Conservation (phyloP, 2,113 vertebrate genomes). For the Megaceryle maxima region DNA sequence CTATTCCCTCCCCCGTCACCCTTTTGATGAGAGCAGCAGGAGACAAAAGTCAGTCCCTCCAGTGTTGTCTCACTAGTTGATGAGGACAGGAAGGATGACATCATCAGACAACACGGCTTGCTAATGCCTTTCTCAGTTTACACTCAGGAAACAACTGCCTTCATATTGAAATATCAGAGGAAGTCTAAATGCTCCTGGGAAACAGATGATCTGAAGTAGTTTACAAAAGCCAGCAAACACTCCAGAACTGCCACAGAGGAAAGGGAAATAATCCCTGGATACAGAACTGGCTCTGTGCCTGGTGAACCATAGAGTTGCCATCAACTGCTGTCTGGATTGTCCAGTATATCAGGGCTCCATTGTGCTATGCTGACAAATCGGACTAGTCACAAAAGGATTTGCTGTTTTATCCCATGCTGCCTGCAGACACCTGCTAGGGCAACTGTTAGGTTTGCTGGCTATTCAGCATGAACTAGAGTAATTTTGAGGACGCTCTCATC, state of each 20-base stretch:
- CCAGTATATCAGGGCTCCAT: not conserved
- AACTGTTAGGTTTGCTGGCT: not conserved
- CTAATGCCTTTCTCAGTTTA: conserved; percentile 48
- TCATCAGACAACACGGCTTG: not conserved
- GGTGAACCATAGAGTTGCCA: not conserved
- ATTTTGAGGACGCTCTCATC: not conserved
- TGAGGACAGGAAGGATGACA: conserved; percentile 31
- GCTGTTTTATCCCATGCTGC: not conserved
- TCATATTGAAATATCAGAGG: conserved; percentile 54
- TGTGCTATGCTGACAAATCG: not conserved
- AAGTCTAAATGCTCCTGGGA: conserved; percentile 26
- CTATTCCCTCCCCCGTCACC: not conserved
- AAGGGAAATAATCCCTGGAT: conserved; percentile 24
- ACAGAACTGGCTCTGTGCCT: not conserved
- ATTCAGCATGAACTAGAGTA: not conserved
- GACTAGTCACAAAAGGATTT: not conserved
- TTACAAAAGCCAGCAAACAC: conserved; percentile 15
- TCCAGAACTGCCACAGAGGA: not conserved
- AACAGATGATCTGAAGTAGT: conserved; percentile 34
- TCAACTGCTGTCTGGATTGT: not conserved
- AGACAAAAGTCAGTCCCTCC: not conserved
- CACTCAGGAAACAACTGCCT: conserved; percentile 54
- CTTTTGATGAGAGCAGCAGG: not conserved
- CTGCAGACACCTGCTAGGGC: not conserved
- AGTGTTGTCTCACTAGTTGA: not conserved